A percentile compares a stretch with the other conserved stretches of the same genome.
Evolutionary conservation across 2,797 vertebrate genomes (phyloP).

Genomic region (Vespertilio murinus): DNA sequence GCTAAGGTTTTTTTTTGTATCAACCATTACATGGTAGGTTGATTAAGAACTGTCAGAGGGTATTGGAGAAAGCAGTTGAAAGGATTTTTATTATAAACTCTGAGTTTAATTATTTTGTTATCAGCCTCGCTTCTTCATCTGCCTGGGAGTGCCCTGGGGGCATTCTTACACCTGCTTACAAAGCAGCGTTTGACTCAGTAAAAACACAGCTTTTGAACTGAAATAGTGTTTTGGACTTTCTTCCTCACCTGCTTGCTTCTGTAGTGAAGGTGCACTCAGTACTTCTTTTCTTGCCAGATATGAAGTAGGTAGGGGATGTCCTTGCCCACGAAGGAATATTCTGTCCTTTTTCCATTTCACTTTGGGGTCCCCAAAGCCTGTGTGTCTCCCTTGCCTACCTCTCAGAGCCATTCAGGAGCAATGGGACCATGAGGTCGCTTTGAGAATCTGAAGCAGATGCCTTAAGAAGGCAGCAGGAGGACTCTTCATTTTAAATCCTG

Average conservation of each 20-base stretch:
- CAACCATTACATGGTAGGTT: background rate
- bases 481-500: background rate
- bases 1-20: background rate
- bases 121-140: background rate
- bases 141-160: background rate
- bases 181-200: background rate
- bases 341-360: background rate
- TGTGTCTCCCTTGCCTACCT: background rate
- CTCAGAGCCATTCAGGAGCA: background rate
- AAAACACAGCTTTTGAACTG: background rate
- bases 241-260: background rate
- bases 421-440: background rate
- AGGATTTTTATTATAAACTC: conserved; percentile 14
- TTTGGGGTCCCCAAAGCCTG: background rate
- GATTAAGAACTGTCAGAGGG: background rate
- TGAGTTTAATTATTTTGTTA: background rate
- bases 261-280: background rate
- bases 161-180: background rate
- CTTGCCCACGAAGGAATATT: background rate
- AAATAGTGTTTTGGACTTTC: background rate
- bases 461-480: background rate
- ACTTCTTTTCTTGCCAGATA: background rate
- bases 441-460: background rate
- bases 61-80: conserved; percentile 31
- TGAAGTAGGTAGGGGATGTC: background rate